Base-by-base conservation (phyloP, 2,888 invertebrate species). In the Dioctria rufipes region DNA sequence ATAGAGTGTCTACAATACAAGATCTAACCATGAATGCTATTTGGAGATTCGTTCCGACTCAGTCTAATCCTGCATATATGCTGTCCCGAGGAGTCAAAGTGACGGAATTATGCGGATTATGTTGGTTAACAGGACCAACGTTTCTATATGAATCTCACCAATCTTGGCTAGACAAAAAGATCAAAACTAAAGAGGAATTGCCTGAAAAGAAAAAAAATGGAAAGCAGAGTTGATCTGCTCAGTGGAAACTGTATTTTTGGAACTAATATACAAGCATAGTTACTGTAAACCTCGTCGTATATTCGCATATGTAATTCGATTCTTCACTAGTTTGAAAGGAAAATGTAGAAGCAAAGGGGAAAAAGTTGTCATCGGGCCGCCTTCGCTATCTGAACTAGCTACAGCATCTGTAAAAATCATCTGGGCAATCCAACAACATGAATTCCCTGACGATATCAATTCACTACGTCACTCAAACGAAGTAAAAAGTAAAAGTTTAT, bases 401-500 rank as follows among this genome's bases (percentile, higher is more conserved):
- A 2, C 13, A 6, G n/a, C 65, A 65, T 4, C 39, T 4, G 3
- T 5, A 39, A 65, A 39, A 39, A 65, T 65, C 8, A 65, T 65
- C 40, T 65, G 65, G 65, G 39, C 37, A 37, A 65, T 65, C 1
- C 65, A 65, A 65, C 65, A 65, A 40, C n/a, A 65, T 4, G 63
- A 37, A 13, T 80, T 81, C 46, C n/a, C 46, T 46, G 71, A 71
- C 4, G 67, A 80, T 40, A 65, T 46, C 51, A 51, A 11, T 51
- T 11, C 11, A 51, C 2, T 51, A 51, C 51, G 2, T 51, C 8
- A 51, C 6, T 51, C 51, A 3, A 40, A 51, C 8, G 51, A 51
- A 51, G 11, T 51, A 81, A 4, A 51, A 51, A 6, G 51, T 9
- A 46, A 65, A 37, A 78, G 40, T 25, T 77, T 37, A 3, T 4